Base-by-base conservation (phyloP, 1,140 invertebrate genomes). In the Drosophila elegans region DNA sequence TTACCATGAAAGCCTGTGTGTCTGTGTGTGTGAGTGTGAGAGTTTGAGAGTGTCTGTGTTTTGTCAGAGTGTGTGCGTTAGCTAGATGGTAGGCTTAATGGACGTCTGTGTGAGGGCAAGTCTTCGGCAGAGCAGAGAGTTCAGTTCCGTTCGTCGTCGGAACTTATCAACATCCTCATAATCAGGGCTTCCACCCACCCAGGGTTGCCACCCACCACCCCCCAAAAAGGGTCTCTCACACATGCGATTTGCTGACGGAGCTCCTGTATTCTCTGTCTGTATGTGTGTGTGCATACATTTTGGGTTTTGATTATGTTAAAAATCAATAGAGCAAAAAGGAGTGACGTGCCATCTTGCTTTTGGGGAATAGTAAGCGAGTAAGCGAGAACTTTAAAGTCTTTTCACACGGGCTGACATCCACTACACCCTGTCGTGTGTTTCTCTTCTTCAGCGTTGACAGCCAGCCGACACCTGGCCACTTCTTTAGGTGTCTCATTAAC, bases 251-350 rank as follows among this genome's bases (percentile, higher is more conserved):
- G 63, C 74, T 76, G 57, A 59, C 73, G 69, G 77, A 66, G 74
- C 79, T 80, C 57, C 62, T 74, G 66, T 72, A 34, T 68, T 32
- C 5, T 29, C 25, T 29, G 25, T 29, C 2, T 16, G 29, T 10
- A 10, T 13, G 48, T 34, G 48, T n/a, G 27, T 34, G 62, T 80
- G 71, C 83, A 77, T 71, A 85, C 66, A 83, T 91, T 83, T 91
- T 51, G 60, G 84, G 74, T 85, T 90, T 88, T 91, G 85, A 91
- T 91, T 91, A 91, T 91, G 85, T 91, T 91, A 91, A 91, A 91
- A 91, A 91, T 91, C 90, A 91, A 91, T 91, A 91, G 90, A 88
- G 80, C 86, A 91, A 91, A 91, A 88, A 84, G 84, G 84, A 88
- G 80, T 84, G 85, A 88, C 73, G 74, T 79, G 64, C 71, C 66